Conservation (phyloP, 2,113 vertebrate genomes). For the Mormyrus iriodes region DNA sequence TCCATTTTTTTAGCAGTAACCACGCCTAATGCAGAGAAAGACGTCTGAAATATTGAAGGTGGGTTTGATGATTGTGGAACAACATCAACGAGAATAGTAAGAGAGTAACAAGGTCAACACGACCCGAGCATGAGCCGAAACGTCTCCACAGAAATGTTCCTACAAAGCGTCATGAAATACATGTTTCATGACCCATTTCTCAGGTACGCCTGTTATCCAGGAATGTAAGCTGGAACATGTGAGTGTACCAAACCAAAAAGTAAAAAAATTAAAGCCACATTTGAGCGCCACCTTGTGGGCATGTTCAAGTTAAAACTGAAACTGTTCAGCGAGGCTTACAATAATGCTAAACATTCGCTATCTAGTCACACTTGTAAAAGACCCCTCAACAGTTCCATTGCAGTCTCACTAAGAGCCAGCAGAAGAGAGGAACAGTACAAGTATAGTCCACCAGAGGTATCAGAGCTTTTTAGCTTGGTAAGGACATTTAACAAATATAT, state of each 20-base stretch:
- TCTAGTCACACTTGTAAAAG: not conserved
- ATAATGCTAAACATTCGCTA: not conserved
- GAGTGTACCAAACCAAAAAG: not conserved
- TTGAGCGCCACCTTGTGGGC: conserved; percentile 10
- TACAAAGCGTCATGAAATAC: not conserved
- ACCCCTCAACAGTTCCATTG: not conserved
- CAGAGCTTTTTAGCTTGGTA: not conserved
- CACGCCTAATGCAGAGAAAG: not conserved
- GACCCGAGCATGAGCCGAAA: not conserved
- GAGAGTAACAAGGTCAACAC: not conserved
- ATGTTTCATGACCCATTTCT: not conserved
- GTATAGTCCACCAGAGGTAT: not conserved
- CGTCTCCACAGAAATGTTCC: not conserved
- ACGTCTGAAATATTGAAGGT: not conserved
- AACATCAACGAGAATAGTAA: not conserved
- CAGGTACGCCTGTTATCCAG: not conserved
- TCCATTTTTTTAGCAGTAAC: not conserved
- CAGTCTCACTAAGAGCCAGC: not conserved
- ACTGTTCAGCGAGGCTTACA: not conserved
- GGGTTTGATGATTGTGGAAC: not conserved
- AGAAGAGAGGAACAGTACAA: not conserved
- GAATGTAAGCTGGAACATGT: not conserved
- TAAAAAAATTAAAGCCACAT: not conserved
- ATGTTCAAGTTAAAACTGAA: conserved; percentile 20
- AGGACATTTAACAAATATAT: conserved; percentile 14